These are phyloP conservation scores for Diachrysia chrysitis DNA, from an alignment of 2,888 invertebrate species.

Conservation along the genomic window DNA sequence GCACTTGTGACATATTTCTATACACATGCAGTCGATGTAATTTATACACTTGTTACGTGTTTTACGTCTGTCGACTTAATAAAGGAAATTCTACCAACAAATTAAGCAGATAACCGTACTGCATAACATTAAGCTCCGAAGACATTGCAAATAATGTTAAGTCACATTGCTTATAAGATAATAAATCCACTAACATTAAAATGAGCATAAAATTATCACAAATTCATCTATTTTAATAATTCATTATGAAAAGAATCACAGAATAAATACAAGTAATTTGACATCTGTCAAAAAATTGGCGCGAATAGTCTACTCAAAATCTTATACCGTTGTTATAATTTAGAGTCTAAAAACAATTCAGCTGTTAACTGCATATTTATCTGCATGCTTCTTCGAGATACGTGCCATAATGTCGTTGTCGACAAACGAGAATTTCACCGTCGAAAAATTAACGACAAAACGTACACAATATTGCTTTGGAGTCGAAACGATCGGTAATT, in stretches of 20 bases:
- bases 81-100: not conserved
- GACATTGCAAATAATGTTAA: not conserved
- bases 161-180: not conserved
- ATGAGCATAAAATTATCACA: too few relatives aligned
- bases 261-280: too few relatives aligned
- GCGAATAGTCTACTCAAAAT: not conserved
- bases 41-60: not conserved
- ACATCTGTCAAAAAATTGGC: too few relatives aligned
- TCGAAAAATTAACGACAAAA: constrained; percentile 26
- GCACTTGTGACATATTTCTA: not conserved
- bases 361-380: constrained; percentile 4
- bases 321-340: not conserved
- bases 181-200: too few relatives aligned
- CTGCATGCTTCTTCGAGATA: not conserved
- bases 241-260: too few relatives aligned
- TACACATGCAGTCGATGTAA: not conserved
- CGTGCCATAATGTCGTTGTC: not conserved
- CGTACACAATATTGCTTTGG: not conserved
- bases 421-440: constrained; percentile 16
- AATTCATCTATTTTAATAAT: too few relatives aligned
- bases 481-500: constrained; percentile 23
- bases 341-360: not conserved
- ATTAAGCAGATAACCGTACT: not conserved
- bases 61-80: not conserved
- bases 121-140: not conserved